Conservation (phyloP, 2,113 vertebrate genomes). For the Psilopogon haemacephalus region DNA sequence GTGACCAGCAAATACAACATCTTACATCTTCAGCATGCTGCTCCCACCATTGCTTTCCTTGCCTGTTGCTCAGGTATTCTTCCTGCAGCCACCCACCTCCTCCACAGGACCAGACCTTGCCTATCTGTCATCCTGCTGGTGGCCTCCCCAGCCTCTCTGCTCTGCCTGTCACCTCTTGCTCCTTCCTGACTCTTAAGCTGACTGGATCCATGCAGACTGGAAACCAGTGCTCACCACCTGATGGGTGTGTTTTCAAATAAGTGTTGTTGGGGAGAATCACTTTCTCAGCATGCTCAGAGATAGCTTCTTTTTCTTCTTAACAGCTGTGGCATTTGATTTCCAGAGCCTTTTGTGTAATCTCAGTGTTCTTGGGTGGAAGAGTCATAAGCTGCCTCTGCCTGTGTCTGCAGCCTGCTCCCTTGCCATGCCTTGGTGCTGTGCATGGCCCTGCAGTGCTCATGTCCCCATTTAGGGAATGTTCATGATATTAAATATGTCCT, state of each 20-base stretch:
- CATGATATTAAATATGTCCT: background rate
- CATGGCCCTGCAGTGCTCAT: background rate
- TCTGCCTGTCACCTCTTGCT: background rate
- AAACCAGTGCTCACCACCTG: background rate
- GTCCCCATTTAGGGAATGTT: background rate
- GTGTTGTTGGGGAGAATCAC: background rate
- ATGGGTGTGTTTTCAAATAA: background rate
- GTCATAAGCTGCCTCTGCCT: background rate
- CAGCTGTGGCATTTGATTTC: background rate
- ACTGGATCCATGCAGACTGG: background rate
- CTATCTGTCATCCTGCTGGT: fast-evolving
- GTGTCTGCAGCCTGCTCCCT: background rate
- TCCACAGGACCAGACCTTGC: background rate
- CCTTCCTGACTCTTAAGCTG: background rate
- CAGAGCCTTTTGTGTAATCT: background rate
- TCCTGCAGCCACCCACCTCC: background rate
- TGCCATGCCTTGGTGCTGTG: fast-evolving
- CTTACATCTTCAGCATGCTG: background rate
- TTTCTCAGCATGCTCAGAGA: background rate
- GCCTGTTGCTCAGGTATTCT: background rate
- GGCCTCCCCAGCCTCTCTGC: background rate
- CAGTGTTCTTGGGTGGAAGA: background rate
- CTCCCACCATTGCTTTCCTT: background rate
- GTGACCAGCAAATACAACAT: background rate
- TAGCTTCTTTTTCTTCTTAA: background rate